Conservation (phyloP, 1,140 invertebrate genomes). For the Pseudomyrmex dendroicus region DNA sequence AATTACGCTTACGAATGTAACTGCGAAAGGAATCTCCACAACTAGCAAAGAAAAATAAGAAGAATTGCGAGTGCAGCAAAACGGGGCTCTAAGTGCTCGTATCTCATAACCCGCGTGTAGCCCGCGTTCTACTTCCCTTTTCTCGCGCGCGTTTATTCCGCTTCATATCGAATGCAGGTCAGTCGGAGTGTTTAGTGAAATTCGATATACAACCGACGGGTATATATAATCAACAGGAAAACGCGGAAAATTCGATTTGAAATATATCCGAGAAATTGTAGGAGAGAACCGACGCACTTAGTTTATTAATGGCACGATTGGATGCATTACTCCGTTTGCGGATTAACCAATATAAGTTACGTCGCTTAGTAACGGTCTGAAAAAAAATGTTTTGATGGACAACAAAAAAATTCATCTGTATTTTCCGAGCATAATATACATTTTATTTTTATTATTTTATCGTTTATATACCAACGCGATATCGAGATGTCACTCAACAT, state of each 20-base stretch:
- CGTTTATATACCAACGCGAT: slow-evolving; percentile 10
- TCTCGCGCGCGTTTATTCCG: neutral
- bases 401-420: neutral
- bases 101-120: neutral
- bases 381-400: neutral
- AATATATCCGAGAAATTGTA: slow-evolving; percentile 23
- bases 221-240: slow-evolving; percentile 16
- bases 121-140: neutral
- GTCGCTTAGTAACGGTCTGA: neutral
- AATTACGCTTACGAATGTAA: slow-evolving; percentile 30
- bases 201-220: slow-evolving; percentile 4
- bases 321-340: slow-evolving; percentile 14
- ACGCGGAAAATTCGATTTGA: slow-evolving; percentile 36
- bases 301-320: slow-evolving; percentile 2
- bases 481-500: too few relatives aligned
- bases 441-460: slow-evolving; percentile 18
- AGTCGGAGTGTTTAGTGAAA: slow-evolving; percentile 16
- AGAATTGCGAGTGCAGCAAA: slow-evolving; percentile 16
- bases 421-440: neutral
- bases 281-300: neutral
- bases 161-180: neutral
- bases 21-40: neutral
- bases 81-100: slow-evolving; percentile 6
- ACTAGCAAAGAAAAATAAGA: slow-evolving; percentile 36
- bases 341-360: neutral